Percentiles rank a stretch among this genome's conserved stretches.
These are phyloP conservation scores for Hydrotaea diabolus DNA, from an alignment of 2,888 invertebrate species.

Conservation along the genomic window DNA sequence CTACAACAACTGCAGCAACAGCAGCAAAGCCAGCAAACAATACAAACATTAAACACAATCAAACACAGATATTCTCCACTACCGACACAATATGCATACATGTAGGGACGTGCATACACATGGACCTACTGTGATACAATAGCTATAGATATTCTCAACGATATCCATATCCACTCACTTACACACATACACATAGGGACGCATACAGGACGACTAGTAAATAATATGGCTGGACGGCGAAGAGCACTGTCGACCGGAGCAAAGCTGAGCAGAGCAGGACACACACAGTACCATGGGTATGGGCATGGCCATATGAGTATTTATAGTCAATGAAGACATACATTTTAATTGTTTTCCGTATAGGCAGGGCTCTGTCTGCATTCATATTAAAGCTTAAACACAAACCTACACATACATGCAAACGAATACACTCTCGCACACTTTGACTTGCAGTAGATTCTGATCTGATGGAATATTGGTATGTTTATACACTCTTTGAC, in stretches of 20 bases:
- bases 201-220: slow-evolving; percentile 4
- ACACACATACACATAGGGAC: neutral
- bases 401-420: slow-evolving; percentile 21
- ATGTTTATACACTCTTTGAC: slow-evolving; percentile 36
- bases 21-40: slow-evolving; percentile 37
- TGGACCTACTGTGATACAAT: slow-evolving; percentile 29
- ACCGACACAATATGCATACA: slow-evolving; percentile 3
- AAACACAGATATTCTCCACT: slow-evolving; percentile 11
- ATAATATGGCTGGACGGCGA: neutral
- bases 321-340: slow-evolving; percentile 67
- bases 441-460: slow-evolving; percentile 21
- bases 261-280: neutral
- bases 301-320: slow-evolving; percentile 50
- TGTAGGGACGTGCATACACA: neutral
- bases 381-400: slow-evolving; percentile 37
- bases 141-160: slow-evolving; percentile 45
- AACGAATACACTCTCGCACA: slow-evolving; percentile 15
- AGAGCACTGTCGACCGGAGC: neutral
- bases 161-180: slow-evolving; percentile 5
- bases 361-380: slow-evolving; percentile 37
- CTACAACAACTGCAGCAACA: slow-evolving; percentile 49
- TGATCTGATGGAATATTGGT: slow-evolving; percentile 27
- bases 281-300: neutral
- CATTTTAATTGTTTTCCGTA: slow-evolving; percentile 68
- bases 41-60: slow-evolving; percentile 39